A percentile compares a stretch with the other conserved stretches of the same genome.
phyloP scores from a whole-genome alignment of 2,113 vertebrate genomes.

The Entosphenus tridentatus region DNA sequence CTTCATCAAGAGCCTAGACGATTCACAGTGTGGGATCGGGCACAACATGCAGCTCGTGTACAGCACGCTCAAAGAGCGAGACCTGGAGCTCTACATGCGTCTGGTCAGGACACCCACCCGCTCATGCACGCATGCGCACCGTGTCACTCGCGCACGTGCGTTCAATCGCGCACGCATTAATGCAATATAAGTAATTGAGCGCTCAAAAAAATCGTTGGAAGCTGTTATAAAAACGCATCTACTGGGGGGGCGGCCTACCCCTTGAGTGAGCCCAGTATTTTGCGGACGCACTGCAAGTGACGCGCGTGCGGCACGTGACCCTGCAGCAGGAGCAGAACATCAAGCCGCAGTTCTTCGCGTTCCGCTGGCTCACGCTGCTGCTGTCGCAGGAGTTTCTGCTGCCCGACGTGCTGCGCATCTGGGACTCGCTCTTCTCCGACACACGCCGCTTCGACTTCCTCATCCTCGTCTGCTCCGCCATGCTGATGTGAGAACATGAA shows the following conservation, averaged over 20 bases:
- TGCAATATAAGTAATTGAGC: neutral
- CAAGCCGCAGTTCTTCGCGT: slow-evolving; percentile 2
- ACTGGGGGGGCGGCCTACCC: no score
- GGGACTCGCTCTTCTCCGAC: neutral
- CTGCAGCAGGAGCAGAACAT: slow-evolving; percentile 1
- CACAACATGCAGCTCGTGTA: slow-evolving; percentile 5
- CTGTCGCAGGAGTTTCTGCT: slow-evolving; percentile 1
- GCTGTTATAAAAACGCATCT: no score
- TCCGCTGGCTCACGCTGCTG: slow-evolving; percentile 5
- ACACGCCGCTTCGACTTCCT: slow-evolving; percentile 1
- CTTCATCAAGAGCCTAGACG: slow-evolving; percentile 5
- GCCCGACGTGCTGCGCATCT: neutral
- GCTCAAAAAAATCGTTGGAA: no score
- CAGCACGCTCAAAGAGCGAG: neutral
- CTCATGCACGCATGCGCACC: neutral
- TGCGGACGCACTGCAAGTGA: neutral
- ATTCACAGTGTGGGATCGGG: slow-evolving; percentile 1
- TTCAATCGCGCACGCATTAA: neutral
- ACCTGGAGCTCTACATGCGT: neutral
- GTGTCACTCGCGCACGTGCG: neutral
- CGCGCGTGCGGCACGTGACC: no score
- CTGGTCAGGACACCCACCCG: neutral
- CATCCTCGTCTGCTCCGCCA: slow-evolving; percentile 2
- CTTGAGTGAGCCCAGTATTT: neutral
- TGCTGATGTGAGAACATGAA: neutral